Evolutionary conservation across 2,113 vertebrate genomes (phyloP).

Genomic region (Trichomycterus rosablanca): DNA sequence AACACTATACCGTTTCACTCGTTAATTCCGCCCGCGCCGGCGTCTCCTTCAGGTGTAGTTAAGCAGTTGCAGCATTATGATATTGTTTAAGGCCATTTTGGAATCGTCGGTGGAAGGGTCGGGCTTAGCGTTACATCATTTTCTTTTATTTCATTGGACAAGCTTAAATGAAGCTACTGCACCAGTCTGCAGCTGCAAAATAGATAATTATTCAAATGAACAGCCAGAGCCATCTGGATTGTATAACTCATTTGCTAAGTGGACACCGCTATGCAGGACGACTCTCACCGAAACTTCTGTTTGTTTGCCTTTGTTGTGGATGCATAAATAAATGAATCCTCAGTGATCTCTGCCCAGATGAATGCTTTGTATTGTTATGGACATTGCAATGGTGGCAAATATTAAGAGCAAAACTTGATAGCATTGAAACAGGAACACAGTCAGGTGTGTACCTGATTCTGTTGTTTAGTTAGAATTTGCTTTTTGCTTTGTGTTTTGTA

Average conservation of each 20-base stretch:
- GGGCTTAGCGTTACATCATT: conserved; percentile 37
- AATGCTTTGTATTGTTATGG: conserved; percentile 5
- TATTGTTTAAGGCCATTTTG: conserved; percentile 26
- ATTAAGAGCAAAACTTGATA: conserved; percentile 16
- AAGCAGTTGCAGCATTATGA: conserved; percentile 22
- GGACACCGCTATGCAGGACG: conserved; percentile 26
- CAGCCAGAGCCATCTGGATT: conserved; percentile 48
- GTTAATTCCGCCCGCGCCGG: conserved; percentile 34
- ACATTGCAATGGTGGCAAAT: conserved; percentile 15
- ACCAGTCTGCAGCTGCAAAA: conserved; percentile 39
- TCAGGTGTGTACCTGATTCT: conserved; percentile 19
- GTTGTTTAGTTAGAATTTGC: conserved; percentile 19
- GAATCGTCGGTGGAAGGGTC: not conserved
- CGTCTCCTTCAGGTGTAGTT: conserved; percentile 19
- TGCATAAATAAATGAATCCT: conserved; percentile 34
- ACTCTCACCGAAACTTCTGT: conserved; percentile 16
- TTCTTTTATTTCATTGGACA: conserved; percentile 48
- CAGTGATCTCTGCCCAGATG: conserved; percentile 6
- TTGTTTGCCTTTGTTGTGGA: conserved; percentile 20
- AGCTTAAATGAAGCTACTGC: conserved; percentile 46
- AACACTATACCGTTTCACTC: conserved; percentile 55
- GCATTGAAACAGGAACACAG: conserved; percentile 13
- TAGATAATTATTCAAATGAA: conserved; percentile 40
- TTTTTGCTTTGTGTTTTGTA: too few relatives aligned
- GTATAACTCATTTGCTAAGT: conserved; percentile 49